These are phyloP conservation scores for Poecilia wingei DNA, from an alignment of 2,797 vertebrate genomes.

Conservation along the genomic window DNA sequence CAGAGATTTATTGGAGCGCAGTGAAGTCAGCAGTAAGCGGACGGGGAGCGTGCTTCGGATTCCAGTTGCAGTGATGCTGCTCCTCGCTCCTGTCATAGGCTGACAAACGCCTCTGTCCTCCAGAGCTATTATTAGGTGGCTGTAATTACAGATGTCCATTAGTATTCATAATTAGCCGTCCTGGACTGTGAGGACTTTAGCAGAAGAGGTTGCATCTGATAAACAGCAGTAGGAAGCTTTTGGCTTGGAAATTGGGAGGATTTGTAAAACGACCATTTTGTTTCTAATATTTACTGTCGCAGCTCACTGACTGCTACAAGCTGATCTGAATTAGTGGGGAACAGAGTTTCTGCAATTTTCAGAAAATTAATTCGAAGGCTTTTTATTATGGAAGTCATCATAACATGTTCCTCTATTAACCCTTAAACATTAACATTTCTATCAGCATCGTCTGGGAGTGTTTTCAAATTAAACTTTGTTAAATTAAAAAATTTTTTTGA, in stretches of 20 bases:
- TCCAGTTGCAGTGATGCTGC: slow-evolving; percentile 35
- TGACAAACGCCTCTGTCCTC: slow-evolving; percentile 4
- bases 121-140: slow-evolving; percentile 17
- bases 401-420: too few relatives aligned
- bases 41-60: slow-evolving; percentile 37
- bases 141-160: slow-evolving; percentile 33
- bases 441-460: not conserved
- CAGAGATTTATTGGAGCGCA: slow-evolving; percentile 56
- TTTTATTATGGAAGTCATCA: too few relatives aligned
- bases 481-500: not conserved
- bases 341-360: not conserved
- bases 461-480: not conserved
- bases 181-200: not conserved
- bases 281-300: not conserved
- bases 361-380: too few relatives aligned
- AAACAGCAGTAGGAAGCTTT: not conserved
- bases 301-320: not conserved
- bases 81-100: slow-evolving; percentile 17
- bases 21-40: slow-evolving; percentile 45
- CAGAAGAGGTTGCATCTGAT: slow-evolving; percentile 5
- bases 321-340: not conserved
- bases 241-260: not conserved
- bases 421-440: too few relatives aligned
- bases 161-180: slow-evolving; percentile 28
- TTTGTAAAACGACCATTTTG: not conserved